Base-by-base conservation (phyloP, 2,888 invertebrate genomes). In the Hermaeophaga mercurialis region DNA sequence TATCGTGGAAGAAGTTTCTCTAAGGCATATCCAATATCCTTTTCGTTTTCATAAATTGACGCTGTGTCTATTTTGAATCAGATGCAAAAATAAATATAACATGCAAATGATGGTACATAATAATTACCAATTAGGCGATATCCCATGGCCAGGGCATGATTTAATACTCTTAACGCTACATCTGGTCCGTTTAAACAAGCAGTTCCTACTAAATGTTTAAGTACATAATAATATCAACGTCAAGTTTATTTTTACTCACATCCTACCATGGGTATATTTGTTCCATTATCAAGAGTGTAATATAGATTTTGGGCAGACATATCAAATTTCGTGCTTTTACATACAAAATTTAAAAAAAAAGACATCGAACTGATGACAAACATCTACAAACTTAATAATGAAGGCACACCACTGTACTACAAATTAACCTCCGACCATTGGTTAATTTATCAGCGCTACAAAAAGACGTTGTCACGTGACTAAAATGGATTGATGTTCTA, bases 11-110 rank as follows among this genome's bases (percentile, higher is more conserved):
- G 75, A 15, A 88, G 75, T 52, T 75, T 75, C 67, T 83, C 80
- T 15, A 93, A 77, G 4, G 88, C 86, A 15, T 78, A 73, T n/a
- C 86, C 87, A 59, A 93, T 82, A 49, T 85, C 82, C 41, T 75
- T 72, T 75, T 93, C 92, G 75, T 93, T 93, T 24, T 81, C 79
- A 74, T 91, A 92, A 1, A 87, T 87, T 38, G 85, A 81, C 4
- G 92, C 91, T 11, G 91, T 91, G 77, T 93, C 92, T 43, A 24
- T 18, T 89, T 11, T n/a, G 6, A 31, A 8, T 31, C 6, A 22
- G 6, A 22, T 22, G 6, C 6, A 2, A 28, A 28, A 28, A 9
- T 28, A 28, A 28, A 28, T 9, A 28, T 28, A 28, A 28, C 9
- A 12, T 11, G 17, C n/a, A n/a, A n/a, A n/a, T n/a, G n/a, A n/a